Conservation (phyloP, 2,888 invertebrate species). For the Allacma fusca region DNA sequence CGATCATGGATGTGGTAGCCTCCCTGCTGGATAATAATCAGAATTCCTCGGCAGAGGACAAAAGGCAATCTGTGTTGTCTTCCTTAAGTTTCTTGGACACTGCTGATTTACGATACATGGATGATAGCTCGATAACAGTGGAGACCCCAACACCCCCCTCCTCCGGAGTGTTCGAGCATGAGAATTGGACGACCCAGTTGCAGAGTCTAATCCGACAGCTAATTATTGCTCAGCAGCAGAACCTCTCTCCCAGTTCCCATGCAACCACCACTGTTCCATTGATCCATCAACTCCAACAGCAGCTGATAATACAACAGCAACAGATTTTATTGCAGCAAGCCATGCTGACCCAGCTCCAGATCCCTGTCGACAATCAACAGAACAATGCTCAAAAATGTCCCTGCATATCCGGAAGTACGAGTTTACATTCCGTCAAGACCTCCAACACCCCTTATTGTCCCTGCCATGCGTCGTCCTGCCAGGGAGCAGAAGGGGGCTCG, state of each 20-base stretch:
- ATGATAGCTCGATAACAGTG: constrained; percentile 84
- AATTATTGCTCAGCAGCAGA: constrained; percentile 60
- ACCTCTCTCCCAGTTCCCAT: constrained; percentile 59
- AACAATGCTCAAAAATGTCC: constrained; percentile 51
- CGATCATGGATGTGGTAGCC: constrained; percentile 75
- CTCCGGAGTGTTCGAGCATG: constrained; percentile 66
- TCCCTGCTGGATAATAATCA: constrained; percentile 81
- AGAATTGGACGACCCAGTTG: constrained; percentile 55
- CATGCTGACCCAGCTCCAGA: constrained; percentile 60
- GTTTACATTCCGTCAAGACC: constrained; percentile 64
- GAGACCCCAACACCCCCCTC: constrained; percentile 76
- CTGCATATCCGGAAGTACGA: constrained; percentile 58
- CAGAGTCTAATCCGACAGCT: constrained; percentile 60
- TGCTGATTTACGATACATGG: constrained; percentile 88
- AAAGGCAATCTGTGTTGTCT: constrained; percentile 58
- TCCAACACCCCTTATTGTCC: constrained; percentile 42
- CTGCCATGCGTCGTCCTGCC: too few species aligned
- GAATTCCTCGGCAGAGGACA: constrained; percentile 57
- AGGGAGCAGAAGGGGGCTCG: too few species aligned
- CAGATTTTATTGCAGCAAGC: constrained; percentile 61
- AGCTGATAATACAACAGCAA: constrained; percentile 61
- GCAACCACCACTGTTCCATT: constrained; percentile 60
- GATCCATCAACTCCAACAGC: constrained; percentile 61
- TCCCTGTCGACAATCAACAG: constrained; percentile 56
- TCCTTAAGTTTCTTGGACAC: constrained; percentile 71